A percentile compares a stretch with the other conserved stretches of the same genome.
Conservation (phyloP, 2,113 vertebrate genomes). For the Spermophilus dauricus region DNA sequence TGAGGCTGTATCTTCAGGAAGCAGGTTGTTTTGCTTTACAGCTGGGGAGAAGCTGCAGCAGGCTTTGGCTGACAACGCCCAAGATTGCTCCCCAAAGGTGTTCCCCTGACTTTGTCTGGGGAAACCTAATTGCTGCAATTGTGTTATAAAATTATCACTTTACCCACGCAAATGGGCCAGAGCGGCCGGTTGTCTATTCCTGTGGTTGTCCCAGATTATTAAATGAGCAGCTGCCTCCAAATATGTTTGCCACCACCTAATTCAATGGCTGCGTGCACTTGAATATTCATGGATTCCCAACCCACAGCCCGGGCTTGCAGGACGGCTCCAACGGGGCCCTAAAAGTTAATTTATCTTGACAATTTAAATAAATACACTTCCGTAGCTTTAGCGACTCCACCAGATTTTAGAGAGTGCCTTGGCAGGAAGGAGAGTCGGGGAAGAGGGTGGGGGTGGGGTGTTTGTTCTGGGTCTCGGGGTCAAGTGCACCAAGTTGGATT, state of each 20-base stretch:
- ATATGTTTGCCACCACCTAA: slow-evolving; percentile 86
- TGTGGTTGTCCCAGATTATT: slow-evolving; percentile 88
- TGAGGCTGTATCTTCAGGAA: background rate
- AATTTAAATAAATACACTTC: slow-evolving; percentile 81
- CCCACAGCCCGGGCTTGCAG: slow-evolving; percentile 28
- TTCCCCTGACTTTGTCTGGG: slow-evolving; percentile 81
- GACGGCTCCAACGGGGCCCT: slow-evolving; percentile 71
- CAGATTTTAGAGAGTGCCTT: background rate
- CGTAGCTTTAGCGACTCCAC: slow-evolving; percentile 55
- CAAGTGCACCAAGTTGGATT: background rate
- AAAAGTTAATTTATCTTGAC: slow-evolving; percentile 86
- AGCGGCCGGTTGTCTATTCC: slow-evolving; percentile 81
- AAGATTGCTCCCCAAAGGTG: slow-evolving; percentile 75
- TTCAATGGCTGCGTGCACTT: slow-evolving; percentile 84
- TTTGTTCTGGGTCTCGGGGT: background rate
- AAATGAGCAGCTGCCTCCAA: slow-evolving; percentile 89
- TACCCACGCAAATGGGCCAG: slow-evolving; percentile 85
- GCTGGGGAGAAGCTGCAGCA: background rate
- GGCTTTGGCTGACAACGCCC: slow-evolving; percentile 36
- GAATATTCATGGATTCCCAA: slow-evolving; percentile 86
- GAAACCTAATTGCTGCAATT: slow-evolving; percentile 85
- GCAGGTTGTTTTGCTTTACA: background rate
- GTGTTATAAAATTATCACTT: slow-evolving; percentile 88
- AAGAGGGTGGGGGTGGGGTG: background rate
- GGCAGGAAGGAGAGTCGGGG: background rate